Evolutionary conservation across 37 sponge, comb jelly and placozoan genomes (phyloP).

Genomic region (Crambe crambe): DNA sequence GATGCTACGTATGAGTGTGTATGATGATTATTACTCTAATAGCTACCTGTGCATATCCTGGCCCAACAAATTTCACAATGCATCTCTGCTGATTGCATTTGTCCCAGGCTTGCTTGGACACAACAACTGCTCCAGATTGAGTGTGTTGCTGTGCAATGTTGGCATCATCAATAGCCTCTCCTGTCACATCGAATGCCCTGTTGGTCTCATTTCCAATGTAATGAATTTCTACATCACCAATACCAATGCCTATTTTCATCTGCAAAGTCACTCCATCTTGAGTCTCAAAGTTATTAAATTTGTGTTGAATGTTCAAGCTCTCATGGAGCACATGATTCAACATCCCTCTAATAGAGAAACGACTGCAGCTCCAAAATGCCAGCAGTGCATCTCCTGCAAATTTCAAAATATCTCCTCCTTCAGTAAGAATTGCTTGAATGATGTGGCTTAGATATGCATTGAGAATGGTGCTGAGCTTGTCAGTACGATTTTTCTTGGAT

Average conservation of each 20-base stretch:
- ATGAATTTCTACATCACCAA: constrained; percentile 68
- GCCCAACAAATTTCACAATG: constrained; percentile 25
- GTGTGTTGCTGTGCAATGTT: constrained; percentile 78
- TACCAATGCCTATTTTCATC: constrained; percentile 80
- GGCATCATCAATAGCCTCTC: constrained; percentile 85
- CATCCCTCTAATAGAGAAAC: constrained; percentile 42
- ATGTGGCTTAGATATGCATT: constrained; percentile 86
- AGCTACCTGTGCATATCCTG: constrained; percentile 29
- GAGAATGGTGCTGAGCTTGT: constrained; percentile 83
- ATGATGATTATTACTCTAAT: not conserved
- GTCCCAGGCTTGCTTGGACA: constrained; percentile 75
- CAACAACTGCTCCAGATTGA: constrained; percentile 77
- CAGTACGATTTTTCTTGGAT: constrained; percentile 63
- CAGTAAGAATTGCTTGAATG: constrained; percentile 78
- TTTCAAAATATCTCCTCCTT: constrained; percentile 89
- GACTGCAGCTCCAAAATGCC: constrained; percentile 81
- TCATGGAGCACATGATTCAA: constrained; percentile 57
- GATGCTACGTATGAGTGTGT: too few relatives aligned
- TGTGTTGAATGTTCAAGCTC: constrained; percentile 73
- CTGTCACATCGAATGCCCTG: constrained; percentile 77
- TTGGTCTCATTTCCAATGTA: constrained; percentile 63
- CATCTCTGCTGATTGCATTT: constrained; percentile 61
- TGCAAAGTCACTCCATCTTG: constrained; percentile 54
- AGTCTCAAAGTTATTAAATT: constrained; percentile 76
- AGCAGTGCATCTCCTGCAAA: constrained; percentile 97